phyloP scores from a whole-genome alignment of 2,113 vertebrate species.

The Trematomus loennbergii region DNA sequence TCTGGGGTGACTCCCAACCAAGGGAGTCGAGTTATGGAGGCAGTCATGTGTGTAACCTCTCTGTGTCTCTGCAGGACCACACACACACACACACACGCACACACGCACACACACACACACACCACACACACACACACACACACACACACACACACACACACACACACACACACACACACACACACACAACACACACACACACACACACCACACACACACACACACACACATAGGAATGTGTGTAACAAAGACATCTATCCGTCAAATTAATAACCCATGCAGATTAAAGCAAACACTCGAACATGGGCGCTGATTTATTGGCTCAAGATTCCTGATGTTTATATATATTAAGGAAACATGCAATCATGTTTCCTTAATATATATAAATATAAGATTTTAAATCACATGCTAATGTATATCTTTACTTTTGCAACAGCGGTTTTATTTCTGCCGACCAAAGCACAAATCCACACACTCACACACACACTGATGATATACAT shows the following conservation, averaged over 20 bases:
- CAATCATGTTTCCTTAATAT: background rate
- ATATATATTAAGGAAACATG: no score
- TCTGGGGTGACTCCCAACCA: slow-evolving; percentile 53
- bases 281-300: background rate
- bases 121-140: slow-evolving; percentile 28
- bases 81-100: slow-evolving; percentile 53
- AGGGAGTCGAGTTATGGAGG: slow-evolving; percentile 56
- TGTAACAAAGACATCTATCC: slow-evolving; percentile 27
- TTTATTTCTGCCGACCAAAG: background rate
- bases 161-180: background rate
- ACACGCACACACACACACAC: slow-evolving; percentile 46
- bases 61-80: slow-evolving; percentile 47
- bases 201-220: slow-evolving; percentile 19
- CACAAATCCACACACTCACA: slow-evolving; percentile 6
- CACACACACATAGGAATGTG: slow-evolving; percentile 33
- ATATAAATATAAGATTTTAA: no score
- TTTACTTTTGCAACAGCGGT: background rate
- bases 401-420: background rate
- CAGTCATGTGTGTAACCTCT: slow-evolving; percentile 67
- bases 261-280: slow-evolving; percentile 58
- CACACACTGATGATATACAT: slow-evolving; percentile 11
- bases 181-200: slow-evolving; percentile 26
- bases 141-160: background rate
- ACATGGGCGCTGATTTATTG: background rate
- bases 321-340: background rate